Percentiles rank a stretch among this genome's conserved stretches.
phyloP scores from a whole-genome alignment of 92 coral and sea anemone genomes.

The Umimayanthus kanabou region DNA sequence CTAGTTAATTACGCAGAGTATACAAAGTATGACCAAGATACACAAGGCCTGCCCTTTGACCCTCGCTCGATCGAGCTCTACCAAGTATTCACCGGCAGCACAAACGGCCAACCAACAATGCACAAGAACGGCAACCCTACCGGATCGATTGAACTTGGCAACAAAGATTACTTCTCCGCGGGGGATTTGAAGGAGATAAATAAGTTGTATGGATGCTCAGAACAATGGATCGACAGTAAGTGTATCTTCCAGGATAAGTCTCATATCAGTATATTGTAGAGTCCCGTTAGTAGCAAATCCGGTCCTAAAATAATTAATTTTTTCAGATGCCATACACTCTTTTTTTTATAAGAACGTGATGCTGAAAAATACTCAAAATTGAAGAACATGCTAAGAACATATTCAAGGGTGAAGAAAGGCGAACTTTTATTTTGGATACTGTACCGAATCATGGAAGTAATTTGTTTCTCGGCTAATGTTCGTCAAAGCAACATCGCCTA shows the following conservation, averaged over 20 bases:
- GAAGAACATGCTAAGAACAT: too few relatives aligned
- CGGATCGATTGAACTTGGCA: constrained; percentile 15
- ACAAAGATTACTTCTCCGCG: constrained; percentile 31
- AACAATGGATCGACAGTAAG: constrained; percentile 26
- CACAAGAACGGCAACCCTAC: not conserved
- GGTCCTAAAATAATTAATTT: too few relatives aligned
- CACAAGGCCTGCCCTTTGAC: not conserved
- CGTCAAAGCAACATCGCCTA: too few relatives aligned
- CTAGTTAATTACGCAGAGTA: not conserved
- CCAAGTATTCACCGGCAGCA: not conserved
- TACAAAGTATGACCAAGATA: constrained; percentile 1
- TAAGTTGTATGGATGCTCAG: constrained; percentile 28
- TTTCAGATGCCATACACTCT: too few relatives aligned
- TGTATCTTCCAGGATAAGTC: not conserved
- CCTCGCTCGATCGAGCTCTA: not conserved
- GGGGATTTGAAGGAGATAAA: constrained; percentile 15
- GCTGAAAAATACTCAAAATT: too few relatives aligned
- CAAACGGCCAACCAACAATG: constrained; percentile 20
- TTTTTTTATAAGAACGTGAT: too few relatives aligned
- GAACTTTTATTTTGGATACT: too few relatives aligned
- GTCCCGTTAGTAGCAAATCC: too few relatives aligned
- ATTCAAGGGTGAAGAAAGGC: too few relatives aligned
- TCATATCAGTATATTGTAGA: not conserved
- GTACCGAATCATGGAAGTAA: too few relatives aligned
- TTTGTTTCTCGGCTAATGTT: too few relatives aligned